Evolutionary conservation across 1,140 invertebrate species (phyloP), one percentile per base, ranked within the genome.

Genomic region (Homarus americanus): DNA sequence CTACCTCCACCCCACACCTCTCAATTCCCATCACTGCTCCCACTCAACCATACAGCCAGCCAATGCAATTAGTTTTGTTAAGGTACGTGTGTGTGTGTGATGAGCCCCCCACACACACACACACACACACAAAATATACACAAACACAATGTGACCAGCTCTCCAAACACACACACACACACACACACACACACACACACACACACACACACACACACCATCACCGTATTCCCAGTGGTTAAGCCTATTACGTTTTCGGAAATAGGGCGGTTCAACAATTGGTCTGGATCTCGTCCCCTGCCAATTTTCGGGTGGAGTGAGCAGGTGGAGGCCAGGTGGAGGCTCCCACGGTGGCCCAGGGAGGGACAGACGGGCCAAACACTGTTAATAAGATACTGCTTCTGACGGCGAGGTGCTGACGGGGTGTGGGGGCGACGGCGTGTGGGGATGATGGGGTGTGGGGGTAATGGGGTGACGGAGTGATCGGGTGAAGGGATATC

Each of bases 191-290:
- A 20, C 24, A 20, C 24, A 58, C 24, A 20, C 24, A 20, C 24
- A 20, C 24, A 20, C 24, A 38, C 12, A 34, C n/a, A n/a, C n/a
- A n/a, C n/a, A n/a, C n/a, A n/a, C 38, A 24, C 38, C 66, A 63
- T 69, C 66, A 44, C 82, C 66, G 69, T 86, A 75, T 86, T 86
- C 83, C 72, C 32, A 44, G 20, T 75, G 28, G 15, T 41, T 86
- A 86, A 86, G 83, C 83, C 83, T 86, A 86, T 86, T 86, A 86
- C 83, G 41, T 41, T 72, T 49, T 41, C 40, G 83, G 66, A 86
- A 86, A 86, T 86, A 86, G 83, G 76, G 72, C 41, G 66, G 41
- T 76, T 75, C 72, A 73, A 86, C 83, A 86, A 86, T 86, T 86
- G 83, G 83, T 86, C 66, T 53, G 83, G 83, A 76, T 76, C 66